These are phyloP conservation scores for Bradypodion ventrale DNA, from an alignment of 2,797 vertebrate genomes.

Conservation along the genomic window DNA sequence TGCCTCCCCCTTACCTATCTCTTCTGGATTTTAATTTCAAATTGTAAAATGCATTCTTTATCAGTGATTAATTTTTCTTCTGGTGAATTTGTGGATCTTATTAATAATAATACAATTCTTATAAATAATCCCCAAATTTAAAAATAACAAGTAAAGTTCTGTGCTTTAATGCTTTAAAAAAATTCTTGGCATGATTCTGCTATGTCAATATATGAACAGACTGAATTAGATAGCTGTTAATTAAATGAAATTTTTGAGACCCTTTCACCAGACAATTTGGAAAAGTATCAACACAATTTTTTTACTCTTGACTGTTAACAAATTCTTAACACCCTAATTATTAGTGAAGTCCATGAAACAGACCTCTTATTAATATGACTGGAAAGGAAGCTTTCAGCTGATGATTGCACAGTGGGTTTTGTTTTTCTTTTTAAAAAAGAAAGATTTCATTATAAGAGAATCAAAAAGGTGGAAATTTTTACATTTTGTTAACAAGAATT, in stretches of 20 bases:
- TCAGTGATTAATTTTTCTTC: constrained; percentile 33
- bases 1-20: constrained; percentile 9
- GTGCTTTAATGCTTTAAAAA: constrained; percentile 37
- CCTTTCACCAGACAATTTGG: constrained; percentile 42
- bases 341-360: constrained; percentile 43
- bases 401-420: not conserved
- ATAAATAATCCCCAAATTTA: constrained; percentile 22
- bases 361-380: constrained; percentile 23
- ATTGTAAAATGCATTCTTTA: constrained; percentile 27
- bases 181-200: constrained; percentile 52
- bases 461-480: not conserved
- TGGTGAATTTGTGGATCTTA: constrained; percentile 40
- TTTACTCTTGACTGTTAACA: constrained; percentile 32
- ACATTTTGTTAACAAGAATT: not conserved
- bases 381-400: constrained; percentile 32
- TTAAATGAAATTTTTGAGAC: constrained; percentile 51
- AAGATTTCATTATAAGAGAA: not conserved
- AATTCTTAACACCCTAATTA: constrained; percentile 52
- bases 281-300: constrained; percentile 43
- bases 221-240: constrained; percentile 52
- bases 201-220: constrained; percentile 44
- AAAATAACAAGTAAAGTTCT: constrained; percentile 1
- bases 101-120: constrained; percentile 37
- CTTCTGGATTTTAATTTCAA: constrained; percentile 25
- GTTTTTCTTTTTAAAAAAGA: too few relatives aligned